These are phyloP conservation scores for Chloebia gouldiae DNA, from an alignment of 2,113 vertebrate species.

Conservation along the genomic window DNA sequence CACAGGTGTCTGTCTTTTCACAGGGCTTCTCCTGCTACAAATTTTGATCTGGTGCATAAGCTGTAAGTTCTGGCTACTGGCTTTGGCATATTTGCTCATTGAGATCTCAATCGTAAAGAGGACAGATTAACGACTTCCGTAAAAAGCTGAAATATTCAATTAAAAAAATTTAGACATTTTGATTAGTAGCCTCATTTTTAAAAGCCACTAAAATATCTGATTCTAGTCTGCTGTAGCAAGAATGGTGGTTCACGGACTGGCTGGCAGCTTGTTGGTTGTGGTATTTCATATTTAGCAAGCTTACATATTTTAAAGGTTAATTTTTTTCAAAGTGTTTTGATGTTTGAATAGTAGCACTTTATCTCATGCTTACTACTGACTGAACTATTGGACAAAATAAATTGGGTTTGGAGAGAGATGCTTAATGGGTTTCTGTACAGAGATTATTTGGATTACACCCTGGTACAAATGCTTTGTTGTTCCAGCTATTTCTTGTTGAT, in stretches of 20 bases:
- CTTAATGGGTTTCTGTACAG: constrained; percentile 47
- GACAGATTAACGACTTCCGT: not conserved
- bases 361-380: constrained; percentile 81
- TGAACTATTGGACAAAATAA: constrained; percentile 61
- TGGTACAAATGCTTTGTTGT: constrained; percentile 55
- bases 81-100: not conserved
- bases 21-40: not conserved
- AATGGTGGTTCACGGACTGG: not conserved
- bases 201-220: not conserved
- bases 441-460: constrained; percentile 39
- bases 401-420: constrained; percentile 56
- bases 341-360: constrained; percentile 80
- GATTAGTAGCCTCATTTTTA: not conserved
- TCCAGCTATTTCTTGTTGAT: not conserved
- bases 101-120: not conserved
- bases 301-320: constrained; percentile 36
- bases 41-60: not conserved
- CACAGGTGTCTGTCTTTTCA: not conserved
- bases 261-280: constrained; percentile 39
- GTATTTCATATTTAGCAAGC: constrained; percentile 55
- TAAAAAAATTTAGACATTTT: not conserved
- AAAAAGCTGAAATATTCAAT: not conserved
- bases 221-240: not conserved
- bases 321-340: constrained; percentile 42
- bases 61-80: not conserved